Conservation (phyloP, 2,888 invertebrate species). For the Labia minor region DNA sequence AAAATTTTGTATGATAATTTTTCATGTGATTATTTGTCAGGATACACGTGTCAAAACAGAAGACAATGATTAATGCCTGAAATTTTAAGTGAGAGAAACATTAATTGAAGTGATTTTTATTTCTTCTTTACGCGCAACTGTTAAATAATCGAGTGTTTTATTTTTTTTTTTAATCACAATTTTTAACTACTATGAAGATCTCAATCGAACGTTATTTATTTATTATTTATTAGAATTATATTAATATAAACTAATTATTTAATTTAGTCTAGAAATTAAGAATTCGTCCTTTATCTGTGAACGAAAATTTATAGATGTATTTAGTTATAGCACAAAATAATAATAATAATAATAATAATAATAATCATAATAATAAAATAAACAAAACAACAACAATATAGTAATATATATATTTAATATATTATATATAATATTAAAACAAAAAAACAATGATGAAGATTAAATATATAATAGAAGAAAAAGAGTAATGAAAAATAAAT, state of each 20-base stretch:
- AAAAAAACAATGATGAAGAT: not conserved
- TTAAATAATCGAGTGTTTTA: no score
- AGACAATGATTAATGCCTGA: not conserved
- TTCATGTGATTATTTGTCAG: no score
- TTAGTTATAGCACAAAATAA: not conserved
- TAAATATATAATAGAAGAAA: no score
- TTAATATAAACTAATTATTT: not conserved
- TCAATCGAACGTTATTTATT: not conserved
- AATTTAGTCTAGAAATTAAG: not conserved
- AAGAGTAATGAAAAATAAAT: not conserved
- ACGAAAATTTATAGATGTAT: not conserved
- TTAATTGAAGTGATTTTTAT: not conserved
- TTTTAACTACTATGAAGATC: not conserved
- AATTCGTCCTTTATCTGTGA: slow-evolving; percentile 5
- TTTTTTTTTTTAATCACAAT: not conserved
- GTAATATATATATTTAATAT: not conserved
- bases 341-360: no score
- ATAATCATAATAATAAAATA: no score
- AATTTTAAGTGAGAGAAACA: not conserved
- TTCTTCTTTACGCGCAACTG: not conserved
- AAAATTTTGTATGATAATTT: no score
- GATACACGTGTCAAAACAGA: no score
- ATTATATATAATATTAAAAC: not conserved
- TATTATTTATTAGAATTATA: not conserved
- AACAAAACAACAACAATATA: not conserved